phyloP scores from a whole-genome alignment of 2,888 invertebrate genomes.

The Hartigia nigra region DNA sequence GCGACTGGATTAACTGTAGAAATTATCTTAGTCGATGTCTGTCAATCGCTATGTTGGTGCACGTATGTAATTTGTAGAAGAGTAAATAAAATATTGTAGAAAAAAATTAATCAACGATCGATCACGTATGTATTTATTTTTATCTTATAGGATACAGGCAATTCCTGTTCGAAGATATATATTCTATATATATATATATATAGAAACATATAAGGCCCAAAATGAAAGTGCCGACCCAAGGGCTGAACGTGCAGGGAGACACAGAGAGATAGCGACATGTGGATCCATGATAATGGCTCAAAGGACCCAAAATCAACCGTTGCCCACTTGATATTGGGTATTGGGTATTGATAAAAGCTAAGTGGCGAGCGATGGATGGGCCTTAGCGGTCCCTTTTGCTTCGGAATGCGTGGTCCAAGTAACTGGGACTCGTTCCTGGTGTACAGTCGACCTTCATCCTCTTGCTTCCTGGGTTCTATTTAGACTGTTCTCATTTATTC shows the following conservation, averaged over 20 bases:
- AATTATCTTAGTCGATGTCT: not conserved
- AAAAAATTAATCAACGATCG: not conserved
- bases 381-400: slow-evolving; percentile 26
- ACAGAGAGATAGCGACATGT: not conserved
- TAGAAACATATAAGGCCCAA: not conserved
- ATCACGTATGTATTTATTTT: not conserved
- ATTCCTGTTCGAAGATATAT: not conserved
- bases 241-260: not conserved
- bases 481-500: not conserved
- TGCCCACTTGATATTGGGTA: slow-evolving; percentile 1
- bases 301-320: not conserved
- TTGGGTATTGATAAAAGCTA: slow-evolving; percentile 46
- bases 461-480: not conserved
- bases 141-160: not conserved
- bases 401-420: slow-evolving; percentile 32
- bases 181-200: too few species aligned
- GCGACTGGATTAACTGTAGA: not conserved
- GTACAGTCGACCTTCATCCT: not conserved
- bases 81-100: not conserved
- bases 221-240: not conserved
- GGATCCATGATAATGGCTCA: not conserved
- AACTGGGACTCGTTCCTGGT: slow-evolving; percentile 15
- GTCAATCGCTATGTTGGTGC: not conserved
- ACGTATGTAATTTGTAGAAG: not conserved
- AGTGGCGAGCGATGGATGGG: slow-evolving; percentile 38